Evolutionary conservation across 2,888 invertebrate genomes (phyloP).

Genomic region (Nomada fabriciana): DNA sequence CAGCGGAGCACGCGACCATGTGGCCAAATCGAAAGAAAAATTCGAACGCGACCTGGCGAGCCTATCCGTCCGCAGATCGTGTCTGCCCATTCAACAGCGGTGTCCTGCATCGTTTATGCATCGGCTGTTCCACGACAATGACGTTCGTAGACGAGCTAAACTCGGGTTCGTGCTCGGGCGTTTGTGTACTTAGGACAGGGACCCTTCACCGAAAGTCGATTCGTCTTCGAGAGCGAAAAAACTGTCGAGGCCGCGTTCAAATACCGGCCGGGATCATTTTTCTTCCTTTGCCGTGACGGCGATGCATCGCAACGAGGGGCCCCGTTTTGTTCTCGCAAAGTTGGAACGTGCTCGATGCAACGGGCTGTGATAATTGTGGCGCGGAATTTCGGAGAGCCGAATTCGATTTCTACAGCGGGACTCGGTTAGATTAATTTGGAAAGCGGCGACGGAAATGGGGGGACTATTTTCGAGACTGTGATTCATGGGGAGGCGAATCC

Average conservation of each 20-base stretch:
- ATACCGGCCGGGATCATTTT: constrained; percentile 5
- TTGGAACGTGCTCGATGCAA: constrained; percentile 8
- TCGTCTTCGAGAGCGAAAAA: constrained; percentile 20
- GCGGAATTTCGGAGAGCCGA: constrained; percentile 10
- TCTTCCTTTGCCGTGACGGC: constrained; percentile 22
- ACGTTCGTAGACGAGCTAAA: constrained; percentile 10
- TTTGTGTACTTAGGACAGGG: constrained; percentile 50
- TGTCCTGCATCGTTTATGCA: constrained; percentile 19
- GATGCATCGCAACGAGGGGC: constrained; percentile 2
- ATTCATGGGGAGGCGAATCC: not conserved
- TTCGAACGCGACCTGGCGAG: not conserved
- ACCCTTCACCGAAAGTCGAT: constrained; percentile 28
- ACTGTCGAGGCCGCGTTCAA: constrained; percentile 13
- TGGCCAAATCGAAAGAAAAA: not conserved
- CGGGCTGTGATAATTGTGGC: constrained; percentile 28
- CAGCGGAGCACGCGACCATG: not conserved
- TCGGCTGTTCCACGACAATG: constrained; percentile 25
- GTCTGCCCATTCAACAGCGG: constrained; percentile 18
- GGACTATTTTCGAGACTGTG: not conserved
- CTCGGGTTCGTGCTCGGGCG: constrained; percentile 15
- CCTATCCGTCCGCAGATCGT: constrained; percentile 20
- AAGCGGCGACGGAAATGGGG: not conserved
- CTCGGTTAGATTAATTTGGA: constrained; percentile 7
- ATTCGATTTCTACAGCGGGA: not conserved
- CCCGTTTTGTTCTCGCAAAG: constrained; percentile 15